These are phyloP conservation scores for Orius laevigatus DNA, from an alignment of 1,140 invertebrate species.

Conservation along the genomic window DNA sequence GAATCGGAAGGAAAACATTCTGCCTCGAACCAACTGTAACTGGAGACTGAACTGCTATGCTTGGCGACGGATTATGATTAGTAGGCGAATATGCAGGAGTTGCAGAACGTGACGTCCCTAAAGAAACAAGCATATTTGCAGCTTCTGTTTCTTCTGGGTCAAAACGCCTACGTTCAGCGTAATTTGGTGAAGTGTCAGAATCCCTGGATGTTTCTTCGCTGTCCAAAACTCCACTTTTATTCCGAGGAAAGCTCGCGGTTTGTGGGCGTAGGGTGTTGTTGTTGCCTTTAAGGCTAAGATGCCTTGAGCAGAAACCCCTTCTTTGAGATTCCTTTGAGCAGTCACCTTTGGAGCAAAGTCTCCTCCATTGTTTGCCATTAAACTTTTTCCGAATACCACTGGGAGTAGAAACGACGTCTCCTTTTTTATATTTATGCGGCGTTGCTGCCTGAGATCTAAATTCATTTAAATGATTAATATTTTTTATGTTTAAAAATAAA, in stretches of 20 bases:
- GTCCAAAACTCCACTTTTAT: conserved; percentile 36
- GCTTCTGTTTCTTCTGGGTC: conserved; percentile 91
- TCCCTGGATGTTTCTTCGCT: conserved; percentile 80
- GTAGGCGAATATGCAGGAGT: conserved; percentile 70
- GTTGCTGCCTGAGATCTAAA: conserved; percentile 74
- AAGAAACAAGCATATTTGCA: conserved; percentile 87
- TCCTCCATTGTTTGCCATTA: conserved; percentile 97
- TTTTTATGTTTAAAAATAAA: neutral
- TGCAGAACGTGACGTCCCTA: conserved; percentile 78
- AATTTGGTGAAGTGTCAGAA: conserved; percentile 73
- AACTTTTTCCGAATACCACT: conserved; percentile 97
- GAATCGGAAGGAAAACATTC: conserved; percentile 77
- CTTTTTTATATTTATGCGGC: conserved; percentile 95
- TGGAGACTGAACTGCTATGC: conserved; percentile 43
- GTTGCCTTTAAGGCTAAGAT: conserved; percentile 70
- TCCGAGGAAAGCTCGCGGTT: conserved; percentile 33
- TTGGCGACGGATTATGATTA: conserved; percentile 41
- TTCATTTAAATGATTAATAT: conserved; percentile 5
- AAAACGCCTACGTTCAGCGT: conserved; percentile 50
- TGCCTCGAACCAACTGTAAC: conserved; percentile 41
- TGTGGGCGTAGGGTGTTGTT: conserved; percentile 33
- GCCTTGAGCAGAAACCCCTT: conserved; percentile 87
- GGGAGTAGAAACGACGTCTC: conserved; percentile 89
- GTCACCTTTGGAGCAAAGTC: conserved; percentile 84
- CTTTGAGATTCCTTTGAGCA: conserved; percentile 98